Percentiles rank a stretch among this genome's conserved stretches.
Evolutionary conservation across 2,888 invertebrate species (phyloP).

Genomic region (Cantharis nigra): DNA sequence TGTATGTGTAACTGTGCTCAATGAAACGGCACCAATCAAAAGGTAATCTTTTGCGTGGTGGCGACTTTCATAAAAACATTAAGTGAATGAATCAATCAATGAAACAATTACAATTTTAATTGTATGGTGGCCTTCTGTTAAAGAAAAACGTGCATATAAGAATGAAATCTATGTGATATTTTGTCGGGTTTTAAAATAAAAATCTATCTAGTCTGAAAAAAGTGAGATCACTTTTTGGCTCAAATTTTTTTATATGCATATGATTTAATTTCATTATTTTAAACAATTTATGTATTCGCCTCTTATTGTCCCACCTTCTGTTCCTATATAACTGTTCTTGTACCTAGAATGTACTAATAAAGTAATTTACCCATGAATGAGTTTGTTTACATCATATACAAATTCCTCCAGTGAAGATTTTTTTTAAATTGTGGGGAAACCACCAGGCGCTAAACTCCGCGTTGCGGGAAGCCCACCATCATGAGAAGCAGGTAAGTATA

Average conservation of each 20-base stretch:
- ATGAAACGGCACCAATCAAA: neutral
- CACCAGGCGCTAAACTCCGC: too few species aligned
- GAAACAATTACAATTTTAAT: neutral
- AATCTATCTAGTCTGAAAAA: neutral
- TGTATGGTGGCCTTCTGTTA: slow-evolving; percentile 1
- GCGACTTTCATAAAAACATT: neutral
- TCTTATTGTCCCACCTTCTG: neutral
- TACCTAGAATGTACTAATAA: neutral
- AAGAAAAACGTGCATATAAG: neutral
- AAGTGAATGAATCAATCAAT: neutral
- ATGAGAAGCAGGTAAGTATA: too few species aligned
- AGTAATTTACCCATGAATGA: neutral
- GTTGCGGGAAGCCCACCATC: too few species aligned
- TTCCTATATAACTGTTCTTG: neutral
- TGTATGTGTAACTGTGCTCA: neutral
- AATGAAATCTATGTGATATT: slow-evolving; percentile 2
- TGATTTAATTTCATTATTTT: neutral
- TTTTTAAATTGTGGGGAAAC: too few species aligned
- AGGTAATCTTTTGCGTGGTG: neutral
- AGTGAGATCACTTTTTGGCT: neutral
- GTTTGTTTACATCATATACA: neutral
- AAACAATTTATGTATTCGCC: neutral
- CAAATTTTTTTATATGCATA: neutral
- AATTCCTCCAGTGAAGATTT: too few species aligned
- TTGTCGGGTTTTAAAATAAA: slow-evolving; percentile 1